Evolutionary conservation across 2,888 invertebrate genomes (phyloP).

Genomic region (Hecatera dysodea): DNA sequence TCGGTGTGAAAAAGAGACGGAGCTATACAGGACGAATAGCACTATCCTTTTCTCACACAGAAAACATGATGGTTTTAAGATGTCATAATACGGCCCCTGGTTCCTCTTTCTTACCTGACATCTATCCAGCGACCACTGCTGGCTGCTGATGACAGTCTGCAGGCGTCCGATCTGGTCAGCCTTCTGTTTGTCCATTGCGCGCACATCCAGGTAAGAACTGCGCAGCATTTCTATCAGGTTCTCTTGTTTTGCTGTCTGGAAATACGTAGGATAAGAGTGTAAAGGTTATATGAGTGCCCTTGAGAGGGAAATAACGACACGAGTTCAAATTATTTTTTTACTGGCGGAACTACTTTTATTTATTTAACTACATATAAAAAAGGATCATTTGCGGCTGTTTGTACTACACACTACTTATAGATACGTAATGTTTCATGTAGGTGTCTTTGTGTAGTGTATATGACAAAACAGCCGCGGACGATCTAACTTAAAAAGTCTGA

Average conservation of each 20-base stretch:
- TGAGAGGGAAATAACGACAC: background rate
- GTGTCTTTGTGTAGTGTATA: too few relatives aligned
- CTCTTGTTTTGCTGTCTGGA: constrained; percentile 83
- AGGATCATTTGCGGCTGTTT: too few relatives aligned
- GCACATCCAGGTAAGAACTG: constrained; percentile 78
- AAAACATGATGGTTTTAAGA: too few relatives aligned
- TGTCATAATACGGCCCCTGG: too few relatives aligned
- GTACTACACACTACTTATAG: too few relatives aligned
- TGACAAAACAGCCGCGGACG: too few relatives aligned
- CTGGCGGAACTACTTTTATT: background rate
- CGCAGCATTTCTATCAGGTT: constrained; percentile 82
- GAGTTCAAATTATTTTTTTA: background rate
- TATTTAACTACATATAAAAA: too few relatives aligned
- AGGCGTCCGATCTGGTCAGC: constrained; percentile 73
- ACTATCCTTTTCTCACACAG: too few relatives aligned
- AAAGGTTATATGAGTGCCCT: background rate
- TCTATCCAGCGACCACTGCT: constrained; percentile 77
- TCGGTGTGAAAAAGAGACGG: too few relatives aligned
- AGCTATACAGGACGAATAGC: too few relatives aligned
- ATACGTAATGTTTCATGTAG: too few relatives aligned
- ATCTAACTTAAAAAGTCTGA: too few relatives aligned
- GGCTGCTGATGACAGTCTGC: constrained; percentile 74
- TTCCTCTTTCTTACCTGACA: constrained; percentile 71
- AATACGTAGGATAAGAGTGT: background rate
- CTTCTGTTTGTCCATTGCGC: constrained; percentile 77